A percentile compares a stretch with the other conserved stretches of the same genome.
Evolutionary conservation across 2,113 vertebrate genomes (phyloP).

Genomic region (Lamprologus ornatipinnis): DNA sequence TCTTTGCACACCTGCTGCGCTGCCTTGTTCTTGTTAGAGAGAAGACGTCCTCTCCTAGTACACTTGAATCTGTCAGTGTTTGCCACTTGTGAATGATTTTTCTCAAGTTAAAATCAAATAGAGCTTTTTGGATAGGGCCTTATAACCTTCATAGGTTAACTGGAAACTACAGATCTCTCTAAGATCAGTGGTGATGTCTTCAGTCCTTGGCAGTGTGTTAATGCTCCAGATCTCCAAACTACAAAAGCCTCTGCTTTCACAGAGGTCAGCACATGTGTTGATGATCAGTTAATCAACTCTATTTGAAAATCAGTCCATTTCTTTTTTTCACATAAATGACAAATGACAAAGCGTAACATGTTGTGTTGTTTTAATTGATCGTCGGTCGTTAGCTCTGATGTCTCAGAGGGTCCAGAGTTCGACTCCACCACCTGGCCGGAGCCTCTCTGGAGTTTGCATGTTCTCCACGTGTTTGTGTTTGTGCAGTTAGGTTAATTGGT

Average conservation of each 20-base stretch:
- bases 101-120: background rate
- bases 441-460: background rate
- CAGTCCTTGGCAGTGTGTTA: accelerated
- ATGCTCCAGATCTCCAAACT: background rate
- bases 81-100: background rate
- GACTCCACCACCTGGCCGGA: background rate
- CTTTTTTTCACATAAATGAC: background rate
- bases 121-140: background rate
- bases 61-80: background rate
- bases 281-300: background rate
- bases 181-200: background rate
- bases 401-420: background rate
- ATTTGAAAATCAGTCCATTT: background rate
- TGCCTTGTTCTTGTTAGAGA: background rate
- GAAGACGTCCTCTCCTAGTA: background rate
- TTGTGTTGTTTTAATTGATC: accelerated
- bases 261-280: background rate
- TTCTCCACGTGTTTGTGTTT: background rate
- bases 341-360: background rate
- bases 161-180: background rate
- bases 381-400: background rate
- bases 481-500: background rate
- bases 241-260: background rate
- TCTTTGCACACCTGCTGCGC: background rate
- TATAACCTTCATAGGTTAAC: background rate